Conservation (phyloP, 1,140 invertebrate genomes). For the Microplitis demolitor region DNA sequence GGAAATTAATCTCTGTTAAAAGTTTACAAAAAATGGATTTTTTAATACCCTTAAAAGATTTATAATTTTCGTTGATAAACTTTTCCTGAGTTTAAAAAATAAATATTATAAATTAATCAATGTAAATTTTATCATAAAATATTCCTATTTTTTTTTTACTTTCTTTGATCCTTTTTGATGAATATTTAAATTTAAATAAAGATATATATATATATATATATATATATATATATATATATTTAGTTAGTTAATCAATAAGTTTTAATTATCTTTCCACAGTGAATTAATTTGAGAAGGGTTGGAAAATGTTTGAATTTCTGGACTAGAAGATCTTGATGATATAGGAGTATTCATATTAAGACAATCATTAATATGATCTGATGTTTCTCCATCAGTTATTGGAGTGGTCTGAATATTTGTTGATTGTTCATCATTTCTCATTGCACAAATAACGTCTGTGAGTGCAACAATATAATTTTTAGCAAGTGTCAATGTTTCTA, state of each 20-base stretch:
- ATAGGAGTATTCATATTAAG: constrained; percentile 39
- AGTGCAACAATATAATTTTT: constrained; percentile 94
- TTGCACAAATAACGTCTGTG: constrained; percentile 84
- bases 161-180: too few species aligned
- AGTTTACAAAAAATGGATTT: too few species aligned
- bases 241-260: not conserved
- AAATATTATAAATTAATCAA: too few species aligned
- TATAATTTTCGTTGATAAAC: too few species aligned
- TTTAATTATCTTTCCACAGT: constrained; percentile 19
- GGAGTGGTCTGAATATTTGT: constrained; percentile 26
- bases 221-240: not conserved
- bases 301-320: constrained; percentile 29
- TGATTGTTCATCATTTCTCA: constrained; percentile 64
- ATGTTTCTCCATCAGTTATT: constrained; percentile 23
- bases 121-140: too few species aligned
- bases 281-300: constrained; percentile 9
- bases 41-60: too few species aligned
- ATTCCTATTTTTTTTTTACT: too few species aligned
- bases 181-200: too few species aligned
- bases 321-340: constrained; percentile 42
- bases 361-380: constrained; percentile 26
- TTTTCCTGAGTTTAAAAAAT: too few species aligned
- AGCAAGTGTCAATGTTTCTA: constrained; percentile 88
- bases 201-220: not conserved
- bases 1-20: too few species aligned